Percentiles rank a stretch among this genome's conserved stretches.
Conservation (phyloP, 53 echinoderm and acorn worm genomes). For the Holothuria leucospilota region DNA sequence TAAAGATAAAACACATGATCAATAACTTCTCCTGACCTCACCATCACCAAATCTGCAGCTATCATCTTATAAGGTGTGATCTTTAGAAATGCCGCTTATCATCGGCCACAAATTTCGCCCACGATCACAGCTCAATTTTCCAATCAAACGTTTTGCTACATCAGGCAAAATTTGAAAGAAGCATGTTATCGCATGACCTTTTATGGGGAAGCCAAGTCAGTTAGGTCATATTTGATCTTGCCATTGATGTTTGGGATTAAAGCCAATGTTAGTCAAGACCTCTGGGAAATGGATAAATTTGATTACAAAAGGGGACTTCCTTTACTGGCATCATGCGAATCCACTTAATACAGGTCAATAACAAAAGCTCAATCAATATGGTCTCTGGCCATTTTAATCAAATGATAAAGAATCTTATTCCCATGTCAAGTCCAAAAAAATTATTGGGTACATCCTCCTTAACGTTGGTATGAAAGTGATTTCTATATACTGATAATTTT, state of each 20-base stretch:
- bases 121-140: conserved; percentile 39
- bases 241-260: background rate
- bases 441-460: too few relatives aligned
- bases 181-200: too few relatives aligned
- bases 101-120: background rate
- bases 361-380: too few relatives aligned
- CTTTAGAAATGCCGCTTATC: conserved; percentile 3
- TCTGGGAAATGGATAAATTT: conserved; percentile 2
- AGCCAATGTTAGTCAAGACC: background rate
- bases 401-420: too few relatives aligned
- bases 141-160: conserved; percentile 7
- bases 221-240: conserved; percentile 30
- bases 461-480: too few relatives aligned
- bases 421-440: too few relatives aligned
- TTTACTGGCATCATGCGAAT: background rate
- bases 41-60: too few relatives aligned
- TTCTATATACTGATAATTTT: too few relatives aligned
- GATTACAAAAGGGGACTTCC: background rate
- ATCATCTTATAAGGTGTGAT: background rate
- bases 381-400: too few relatives aligned
- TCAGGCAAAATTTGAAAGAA: background rate
- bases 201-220: background rate
- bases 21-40: too few relatives aligned
- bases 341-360: background rate
- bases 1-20: too few relatives aligned